Evolutionary conservation across 2,888 invertebrate species (phyloP).

Genomic region (Pheosia gnoma): DNA sequence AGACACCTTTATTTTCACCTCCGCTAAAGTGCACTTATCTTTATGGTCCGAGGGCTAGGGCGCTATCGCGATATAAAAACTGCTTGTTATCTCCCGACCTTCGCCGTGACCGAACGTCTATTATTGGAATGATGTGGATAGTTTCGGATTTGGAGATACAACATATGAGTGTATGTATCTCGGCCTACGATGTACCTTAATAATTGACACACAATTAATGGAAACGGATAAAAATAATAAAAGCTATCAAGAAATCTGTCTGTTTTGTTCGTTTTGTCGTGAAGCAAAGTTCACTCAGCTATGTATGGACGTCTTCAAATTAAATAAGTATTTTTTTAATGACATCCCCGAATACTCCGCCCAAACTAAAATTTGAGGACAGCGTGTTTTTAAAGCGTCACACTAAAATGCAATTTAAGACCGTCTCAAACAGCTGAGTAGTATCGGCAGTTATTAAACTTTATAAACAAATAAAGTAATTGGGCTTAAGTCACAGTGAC

Average conservation of each 20-base stretch:
- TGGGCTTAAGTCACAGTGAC: neutral
- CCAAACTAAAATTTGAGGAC: too few species aligned
- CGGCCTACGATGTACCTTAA: neutral
- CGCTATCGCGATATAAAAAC: constrained; percentile 13
- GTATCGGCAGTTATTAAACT: too few species aligned
- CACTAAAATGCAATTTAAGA: too few species aligned
- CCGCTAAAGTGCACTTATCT: constrained; percentile 24
- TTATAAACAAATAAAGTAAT: neutral
- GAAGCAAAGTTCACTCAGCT: too few species aligned
- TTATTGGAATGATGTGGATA: constrained; percentile 17
- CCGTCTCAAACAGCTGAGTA: too few species aligned
- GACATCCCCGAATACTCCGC: too few species aligned
- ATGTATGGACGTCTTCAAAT: too few species aligned
- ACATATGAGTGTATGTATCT: neutral
- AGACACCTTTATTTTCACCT: constrained; percentile 25
- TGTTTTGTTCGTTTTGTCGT: too few species aligned
- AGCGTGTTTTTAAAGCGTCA: too few species aligned
- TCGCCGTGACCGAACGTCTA: constrained; percentile 18
- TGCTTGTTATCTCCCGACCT: constrained; percentile 27
- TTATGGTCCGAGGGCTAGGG: constrained; percentile 16
- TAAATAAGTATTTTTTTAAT: too few species aligned
- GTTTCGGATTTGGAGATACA: constrained; percentile 7
- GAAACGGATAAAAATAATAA: neutral
- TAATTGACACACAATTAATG: neutral
- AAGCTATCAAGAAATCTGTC: too few species aligned